Base-by-base conservation (phyloP, 2,888 invertebrate species). In the Actias luna region DNA sequence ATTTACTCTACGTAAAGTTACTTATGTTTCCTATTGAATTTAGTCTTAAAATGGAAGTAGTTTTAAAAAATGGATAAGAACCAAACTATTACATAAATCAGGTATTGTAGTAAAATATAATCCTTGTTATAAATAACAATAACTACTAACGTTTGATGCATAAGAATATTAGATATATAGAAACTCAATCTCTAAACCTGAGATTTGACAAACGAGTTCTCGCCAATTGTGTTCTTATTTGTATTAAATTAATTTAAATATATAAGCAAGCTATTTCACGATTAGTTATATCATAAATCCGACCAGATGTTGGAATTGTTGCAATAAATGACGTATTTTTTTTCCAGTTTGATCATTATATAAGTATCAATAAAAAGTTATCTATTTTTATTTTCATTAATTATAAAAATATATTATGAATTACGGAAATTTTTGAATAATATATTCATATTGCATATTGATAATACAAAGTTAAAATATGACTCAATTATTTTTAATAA, bases 121-220 rank as follows among this genome's bases (percentile, higher is more conserved):
- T n/a, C n/a, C n/a, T n/a, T n/a, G n/a, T n/a, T n/a, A 50, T 22
- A 25, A 8, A 50, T 12, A 50, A 12, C 4, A 50, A 46, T 22
- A 50, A 25, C 3, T 12, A 12, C 12, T 50, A 46, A 22, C 22
- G 46, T 46, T 46, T 50, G 22, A 4, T 25, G 25, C 22, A 12
- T 50, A 50, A 50, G 22, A 50, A 50, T 25, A 50, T 50, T 2
- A 0, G 2, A n/a, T n/a, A n/a, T n/a, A n/a, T n/a, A 36, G 22
- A 50, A 50, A 50, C 12, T 25, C 22, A 50, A 50, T 50, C 46
- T 25, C 8, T 50, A n/a, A 25, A 50, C 46, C 46, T 46, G 12
- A 50, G 46, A 12, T 25, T 50, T 50, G 46, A 50, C 46, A 50
- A 27, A 55, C 55, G 55, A 55, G 29, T 55, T 55, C 29, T 29